Percentiles rank a stretch among this genome's conserved stretches.
Evolutionary conservation across 2,113 vertebrate species (phyloP).

Genomic region (Lampris incognitus): DNA sequence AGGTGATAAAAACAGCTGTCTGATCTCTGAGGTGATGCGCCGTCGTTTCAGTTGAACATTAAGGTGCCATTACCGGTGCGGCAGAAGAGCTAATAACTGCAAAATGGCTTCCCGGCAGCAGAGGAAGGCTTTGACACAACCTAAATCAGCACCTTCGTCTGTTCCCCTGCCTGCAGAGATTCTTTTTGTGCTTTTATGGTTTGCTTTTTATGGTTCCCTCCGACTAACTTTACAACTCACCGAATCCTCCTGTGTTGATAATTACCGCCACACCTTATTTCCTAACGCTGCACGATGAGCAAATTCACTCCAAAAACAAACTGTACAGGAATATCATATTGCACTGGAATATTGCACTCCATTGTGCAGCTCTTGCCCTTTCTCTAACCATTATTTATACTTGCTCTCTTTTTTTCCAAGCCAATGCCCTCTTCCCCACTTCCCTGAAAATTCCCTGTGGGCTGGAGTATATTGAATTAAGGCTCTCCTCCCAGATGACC

Average conservation of each 20-base stretch:
- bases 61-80: constrained; percentile 23
- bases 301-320: constrained; percentile 35
- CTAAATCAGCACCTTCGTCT: constrained; percentile 57
- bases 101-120: constrained; percentile 25
- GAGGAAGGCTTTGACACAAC: constrained; percentile 35
- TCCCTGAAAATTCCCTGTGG: constrained; percentile 58
- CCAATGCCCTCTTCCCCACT: constrained; percentile 19
- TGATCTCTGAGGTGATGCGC: background rate
- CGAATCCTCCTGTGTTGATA: constrained; percentile 6
- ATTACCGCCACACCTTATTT: constrained; percentile 28
- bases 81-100: constrained; percentile 14
- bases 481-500: constrained; percentile 47
- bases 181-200: constrained; percentile 2
- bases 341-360: constrained; percentile 26
- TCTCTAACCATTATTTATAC: constrained; percentile 13
- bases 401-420: constrained; percentile 33
- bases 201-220: constrained; percentile 6
- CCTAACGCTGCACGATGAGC: constrained; percentile 23
- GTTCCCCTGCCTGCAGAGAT: constrained; percentile 29
- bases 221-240: constrained; percentile 31
- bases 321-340: constrained; percentile 7
- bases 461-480: constrained; percentile 49
- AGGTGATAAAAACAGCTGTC: constrained; percentile 22
- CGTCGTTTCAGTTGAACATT: constrained; percentile 34
- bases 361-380: constrained; percentile 22